Base-by-base conservation (phyloP, 2,797 vertebrate species). In the Siniperca obscura region DNA sequence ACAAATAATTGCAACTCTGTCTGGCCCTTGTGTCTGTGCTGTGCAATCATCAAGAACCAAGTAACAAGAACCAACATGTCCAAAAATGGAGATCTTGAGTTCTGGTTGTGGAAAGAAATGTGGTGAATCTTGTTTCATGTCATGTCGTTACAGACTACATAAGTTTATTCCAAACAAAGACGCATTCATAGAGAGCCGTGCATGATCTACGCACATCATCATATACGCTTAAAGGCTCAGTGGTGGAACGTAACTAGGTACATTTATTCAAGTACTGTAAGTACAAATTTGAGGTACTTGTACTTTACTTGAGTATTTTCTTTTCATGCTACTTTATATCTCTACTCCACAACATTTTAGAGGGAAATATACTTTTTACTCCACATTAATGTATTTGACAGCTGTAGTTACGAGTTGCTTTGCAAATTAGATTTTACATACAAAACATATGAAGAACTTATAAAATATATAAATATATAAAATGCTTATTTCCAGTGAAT, bases 1-100 rank as follows among this genome's bases (percentile, higher is more conserved):
- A 53, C 64, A 74, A 70, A 75, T 75, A 81, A 76, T 17, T 70
- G 80, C 40, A 64, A 19, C 61, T 78, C 22, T 78, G 44, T 74
- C 52, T 70, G 36, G 8, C 70, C 52, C 34, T 65, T 53, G 12
- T 38, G 57, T 76, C n/a, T 73, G 64, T 16, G 8, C 25, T 9
- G 4, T 68, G 52, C 74, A 71, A 83, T 81, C 56, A 56, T n/a
- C 78, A 70, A 46, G 5, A 40, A 50, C 44, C 40, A 42, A 59
- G 60, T 46, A 52, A 79, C 72, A 80, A 89, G 87, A 89, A 3
- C 13, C 30, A 76, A 70, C 86, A 66, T 61, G 89, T 82, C 62
- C 74, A 27, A 65, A 64, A 64, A 60, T 7, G 6, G n/a, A 46
- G 21, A n/a, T 55, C 3, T 21, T 2, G 11, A 27, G 7, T 25